These are phyloP conservation scores for Chaenogobius annularis DNA, from an alignment of 2,113 vertebrate genomes.

Conservation along the genomic window DNA sequence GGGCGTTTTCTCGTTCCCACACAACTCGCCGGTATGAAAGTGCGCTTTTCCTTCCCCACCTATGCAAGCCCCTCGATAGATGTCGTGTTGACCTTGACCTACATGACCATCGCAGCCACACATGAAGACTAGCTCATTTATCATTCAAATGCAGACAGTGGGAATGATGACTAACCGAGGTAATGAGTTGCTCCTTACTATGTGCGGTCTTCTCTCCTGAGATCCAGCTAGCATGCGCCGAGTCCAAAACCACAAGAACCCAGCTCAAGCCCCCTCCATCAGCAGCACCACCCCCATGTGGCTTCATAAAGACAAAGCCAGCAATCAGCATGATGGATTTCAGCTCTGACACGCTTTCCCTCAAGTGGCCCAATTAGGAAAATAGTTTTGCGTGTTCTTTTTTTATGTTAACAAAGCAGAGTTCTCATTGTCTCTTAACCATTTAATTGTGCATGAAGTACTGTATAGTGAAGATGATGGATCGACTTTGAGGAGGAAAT, in stretches of 20 bases:
- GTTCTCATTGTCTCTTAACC: conserved; percentile 33
- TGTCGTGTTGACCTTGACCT: conserved; percentile 51
- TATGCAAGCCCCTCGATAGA: conserved; percentile 4
- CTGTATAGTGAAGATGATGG: conserved; percentile 25
- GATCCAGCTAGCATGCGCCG: conserved; percentile 58
- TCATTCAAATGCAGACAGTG: conserved; percentile 65
- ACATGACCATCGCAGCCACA: conserved; percentile 39
- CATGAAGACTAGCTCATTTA: conserved; percentile 63
- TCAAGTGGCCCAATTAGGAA: conserved; percentile 62
- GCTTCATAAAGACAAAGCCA: conserved; percentile 59
- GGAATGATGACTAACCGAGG: conserved; percentile 54
- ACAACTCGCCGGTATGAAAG: conserved; percentile 7
- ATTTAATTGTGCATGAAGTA: conserved; percentile 9
- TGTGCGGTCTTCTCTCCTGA: conserved; percentile 52
- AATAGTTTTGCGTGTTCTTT: conserved; percentile 39
- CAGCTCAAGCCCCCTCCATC: conserved; percentile 41
- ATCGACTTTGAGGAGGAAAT: conserved; percentile 48
- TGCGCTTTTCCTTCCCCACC: conserved; percentile 17
- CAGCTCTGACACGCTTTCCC: conserved; percentile 58
- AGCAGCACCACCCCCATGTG: conserved; percentile 38
- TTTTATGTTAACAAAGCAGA: conserved; percentile 38
- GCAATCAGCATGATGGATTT: conserved; percentile 72
- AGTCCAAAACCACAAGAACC: conserved; percentile 62
- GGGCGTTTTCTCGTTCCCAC: conserved; percentile 6
- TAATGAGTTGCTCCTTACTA: conserved; percentile 63